Base-by-base conservation (phyloP, 2,888 invertebrate genomes). In the Phorcus lineatus region DNA sequence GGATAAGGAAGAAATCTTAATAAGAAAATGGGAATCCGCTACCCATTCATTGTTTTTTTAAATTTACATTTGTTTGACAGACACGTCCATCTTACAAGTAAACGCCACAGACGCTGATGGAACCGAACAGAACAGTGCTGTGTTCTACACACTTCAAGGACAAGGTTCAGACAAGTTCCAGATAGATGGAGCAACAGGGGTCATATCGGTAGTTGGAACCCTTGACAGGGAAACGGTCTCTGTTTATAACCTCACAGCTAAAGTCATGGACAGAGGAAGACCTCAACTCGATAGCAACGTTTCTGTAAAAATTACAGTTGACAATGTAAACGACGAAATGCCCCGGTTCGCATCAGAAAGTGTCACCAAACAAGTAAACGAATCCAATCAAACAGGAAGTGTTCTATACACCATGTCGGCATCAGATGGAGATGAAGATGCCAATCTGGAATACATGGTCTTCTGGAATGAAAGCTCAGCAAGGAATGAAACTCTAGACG, bases 91-190 rank as follows among this genome's bases (percentile, higher is more conserved):
- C 13, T 1, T 47, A 9, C 47, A 47, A 47, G 47, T 47, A 11
- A 47, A 55, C 24, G 91, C 91, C 4, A 81, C 80, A 4, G 92
- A 92, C 83, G 78, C 31, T 16, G 92, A 92, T 82, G 85, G 87
- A 17, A 90, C 87, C 2, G 78, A 83, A 0, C 90, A 97, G 0
- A 98, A 98, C 93, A 98, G 97, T 92, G 95, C 95, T 79, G 94
- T 99, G 0, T 96, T 97, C 2, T 99, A 98, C 93, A 95, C 98
- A 83, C 97, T 99, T 80, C 96, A 97, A 91, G 95, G 95, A 81
- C 98, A 98, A 0, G 97, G 97, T 0, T 95, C 95, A 78, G 98
- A 98, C 92, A 98, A 98, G 94, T 99, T 99, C 93, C 95, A 97
- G 0, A 97, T 99, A 55, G 96, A 97, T 88, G 95, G 97, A 0